Evolutionary conservation across 1,140 invertebrate genomes (phyloP), one percentile per base, ranked within the genome.

Genomic region (Archivesica marissinica): DNA sequence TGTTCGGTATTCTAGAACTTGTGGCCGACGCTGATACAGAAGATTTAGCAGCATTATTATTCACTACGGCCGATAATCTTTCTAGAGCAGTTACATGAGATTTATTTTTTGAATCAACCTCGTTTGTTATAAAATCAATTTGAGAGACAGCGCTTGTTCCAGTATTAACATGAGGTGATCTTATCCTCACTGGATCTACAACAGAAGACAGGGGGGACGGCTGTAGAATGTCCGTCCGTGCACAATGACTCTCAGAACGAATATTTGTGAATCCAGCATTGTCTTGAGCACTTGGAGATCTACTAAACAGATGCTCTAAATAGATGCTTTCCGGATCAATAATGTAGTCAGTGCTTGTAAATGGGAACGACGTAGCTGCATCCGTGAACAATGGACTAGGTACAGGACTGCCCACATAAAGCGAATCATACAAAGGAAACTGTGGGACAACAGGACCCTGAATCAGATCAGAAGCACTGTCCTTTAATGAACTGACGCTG

Each of bases 331-430:
- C 33, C 33, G 28, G 52, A 41, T 52, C 50, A 41, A 61, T 25
- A 41, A 61, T n/a, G 81, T 47, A 47, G 25, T 81, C 41, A n/a
- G 70, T 33, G 17, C 17, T 75, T 50, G 68, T 74, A 59, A 88
- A 68, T 52, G 75, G 47, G 56, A 75, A 52, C 52, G 76, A n/a
- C 7, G 39, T 72, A 28, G 68, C 28, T 76, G 38, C 39, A 25
- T 72, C 68, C 54, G 23, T 52, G 68, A 74, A 79, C 35, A 78
- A 64, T 33, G 79, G 61, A 59, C 66, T 80, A 61, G 74, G 41
- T 13, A 72, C 59, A 28, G 68, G 66, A 25, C 79, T 70, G 20
- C 76, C 59, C 4, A 47, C 35, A 28, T 59, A 78, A 15, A 72
- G 11, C 11, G 79, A 9, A 70, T 81, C 79, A 39, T 20, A 64